Evolutionary conservation across 2,888 invertebrate species (phyloP).

Genomic region (Onthophagus sagittarius): DNA sequence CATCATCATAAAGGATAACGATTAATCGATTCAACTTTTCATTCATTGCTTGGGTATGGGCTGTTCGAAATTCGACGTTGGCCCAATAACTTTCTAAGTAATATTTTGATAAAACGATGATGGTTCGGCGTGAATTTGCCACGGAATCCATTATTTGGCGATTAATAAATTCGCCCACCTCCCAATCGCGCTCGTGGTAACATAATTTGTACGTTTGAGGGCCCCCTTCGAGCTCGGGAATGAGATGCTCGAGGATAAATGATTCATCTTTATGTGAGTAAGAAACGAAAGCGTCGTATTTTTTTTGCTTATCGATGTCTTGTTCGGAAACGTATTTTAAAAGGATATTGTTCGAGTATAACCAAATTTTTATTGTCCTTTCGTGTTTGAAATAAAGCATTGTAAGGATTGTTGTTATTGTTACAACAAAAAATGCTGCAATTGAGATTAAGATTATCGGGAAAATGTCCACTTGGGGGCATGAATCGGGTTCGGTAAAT

Average conservation of each 20-base stretch:
- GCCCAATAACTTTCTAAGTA: slow-evolving; percentile 75
- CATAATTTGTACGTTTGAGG: slow-evolving; percentile 64
- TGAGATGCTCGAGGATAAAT: slow-evolving; percentile 63
- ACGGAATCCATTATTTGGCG: slow-evolving; percentile 69
- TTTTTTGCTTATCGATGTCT: slow-evolving; percentile 63
- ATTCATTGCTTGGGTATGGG: slow-evolving; percentile 61
- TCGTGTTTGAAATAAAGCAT: slow-evolving; percentile 54
- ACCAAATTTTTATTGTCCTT: slow-evolving; percentile 64
- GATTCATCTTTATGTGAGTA: slow-evolving; percentile 74
- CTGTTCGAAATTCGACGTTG: slow-evolving; percentile 71
- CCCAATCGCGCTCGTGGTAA: slow-evolving; percentile 71
- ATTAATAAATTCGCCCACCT: slow-evolving; percentile 69
- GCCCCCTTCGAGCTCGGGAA: slow-evolving; percentile 56
- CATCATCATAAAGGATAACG: slow-evolving; percentile 69
- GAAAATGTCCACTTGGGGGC: not conserved
- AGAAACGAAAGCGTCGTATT: slow-evolving; percentile 77
- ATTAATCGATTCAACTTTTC: slow-evolving; percentile 68
- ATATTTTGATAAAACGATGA: slow-evolving; percentile 66
- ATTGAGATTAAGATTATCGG: not conserved
- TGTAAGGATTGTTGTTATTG: not conserved
- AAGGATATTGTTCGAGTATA: slow-evolving; percentile 59
- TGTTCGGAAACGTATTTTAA: slow-evolving; percentile 64
- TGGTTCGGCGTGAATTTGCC: slow-evolving; percentile 64
- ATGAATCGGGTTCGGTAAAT: not conserved
- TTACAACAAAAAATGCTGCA: not conserved